These are phyloP conservation scores for Diarsia brunnea DNA, from an alignment of 2,888 invertebrate species.

Conservation along the genomic window DNA sequence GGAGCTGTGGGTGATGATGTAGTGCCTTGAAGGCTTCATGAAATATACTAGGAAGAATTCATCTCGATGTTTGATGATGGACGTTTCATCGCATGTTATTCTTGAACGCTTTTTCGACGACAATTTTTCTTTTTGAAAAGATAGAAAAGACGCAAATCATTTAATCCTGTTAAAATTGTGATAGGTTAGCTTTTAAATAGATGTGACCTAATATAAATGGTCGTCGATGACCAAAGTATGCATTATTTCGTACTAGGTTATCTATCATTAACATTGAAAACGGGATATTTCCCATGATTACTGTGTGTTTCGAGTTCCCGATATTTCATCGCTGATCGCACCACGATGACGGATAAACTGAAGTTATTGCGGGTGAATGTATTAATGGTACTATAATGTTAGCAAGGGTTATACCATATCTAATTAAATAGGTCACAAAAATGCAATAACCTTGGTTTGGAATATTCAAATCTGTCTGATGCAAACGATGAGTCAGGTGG, in stretches of 20 bases:
- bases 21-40: not conserved
- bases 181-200: not conserved
- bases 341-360: no score
- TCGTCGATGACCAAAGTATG: not conserved
- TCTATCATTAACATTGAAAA: not conserved
- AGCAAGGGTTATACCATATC: not conserved
- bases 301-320: no score
- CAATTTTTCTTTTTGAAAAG: not conserved
- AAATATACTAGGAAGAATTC: not conserved
- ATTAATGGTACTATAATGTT: no score
- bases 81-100: not conserved
- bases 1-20: not conserved
- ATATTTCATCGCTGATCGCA: no score
- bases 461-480: not conserved
- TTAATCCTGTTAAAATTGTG: not conserved
- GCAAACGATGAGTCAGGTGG: slow-evolving; percentile 30
- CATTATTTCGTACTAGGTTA: no score
- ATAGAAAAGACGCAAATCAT: not conserved
- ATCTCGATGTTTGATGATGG: not conserved
- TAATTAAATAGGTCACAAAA: slow-evolving; percentile 1
- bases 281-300: no score
- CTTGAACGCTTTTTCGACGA: not conserved
- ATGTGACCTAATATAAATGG: not conserved
- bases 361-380: no score
- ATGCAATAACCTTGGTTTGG: slow-evolving; percentile 4